Base-by-base conservation (phyloP, 2,113 vertebrate species). In the Tenebrosternarchus preto region DNA sequence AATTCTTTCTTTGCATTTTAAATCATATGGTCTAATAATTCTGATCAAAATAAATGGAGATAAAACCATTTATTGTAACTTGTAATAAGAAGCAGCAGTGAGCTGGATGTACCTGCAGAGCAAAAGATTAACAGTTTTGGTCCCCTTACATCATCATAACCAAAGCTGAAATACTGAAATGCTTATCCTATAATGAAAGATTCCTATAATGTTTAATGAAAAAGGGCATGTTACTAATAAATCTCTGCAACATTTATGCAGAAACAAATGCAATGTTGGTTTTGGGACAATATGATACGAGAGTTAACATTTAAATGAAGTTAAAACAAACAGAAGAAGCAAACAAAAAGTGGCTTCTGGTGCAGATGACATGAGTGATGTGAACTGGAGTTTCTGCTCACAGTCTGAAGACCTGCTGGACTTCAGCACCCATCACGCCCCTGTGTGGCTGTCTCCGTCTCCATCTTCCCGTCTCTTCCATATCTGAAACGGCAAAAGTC, bases 391-490 rank as follows among this genome's bases (percentile, higher is more conserved):
- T 22, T 12, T 16, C 55, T 1, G 22, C n/a, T n/a, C 50, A 27
- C 15, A 69, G 39, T 25, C 31, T 46, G 15, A 20, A 9, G 24
- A 31, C 19, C 27, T 73, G 15, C 80, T 19, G 27, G 67, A 20
- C 46, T 4, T 63, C 25, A 53, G 36, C 5, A 24, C 72, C 29
- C 19, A 50, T 95, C 91, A 97, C 1, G 94, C 94, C 0, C 94
- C 96, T 0, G 92, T 94, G 77, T 96, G 95, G 86, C 93, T 95
- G 17, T 92, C 93, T 84, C 91, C 93, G 2, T 93, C 93, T 11
- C 90, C 85, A 57, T 73, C 83, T 56, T 94, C 95, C 0, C 95
- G 92, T 78, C 96, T 94, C 86, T 97, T 98, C 97, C 97, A 99
- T 85, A 99, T 98, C 97, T 99, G 86, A 0, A n/a, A 85, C 20